Conservation (phyloP, 1,140 invertebrate genomes). For the Drosophila equinoxialis region DNA sequence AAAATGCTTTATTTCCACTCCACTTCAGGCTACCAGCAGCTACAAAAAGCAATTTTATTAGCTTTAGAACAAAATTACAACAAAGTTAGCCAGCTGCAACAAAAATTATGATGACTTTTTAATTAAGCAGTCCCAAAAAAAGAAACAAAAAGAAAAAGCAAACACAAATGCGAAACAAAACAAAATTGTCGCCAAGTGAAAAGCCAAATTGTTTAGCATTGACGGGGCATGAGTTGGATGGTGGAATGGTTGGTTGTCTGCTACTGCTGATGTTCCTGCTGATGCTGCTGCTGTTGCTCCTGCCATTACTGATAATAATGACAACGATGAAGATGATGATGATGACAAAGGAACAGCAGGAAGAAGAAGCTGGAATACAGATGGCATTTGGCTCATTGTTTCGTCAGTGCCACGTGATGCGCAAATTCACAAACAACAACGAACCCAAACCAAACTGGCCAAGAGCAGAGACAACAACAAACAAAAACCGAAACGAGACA, state of each 20-base stretch:
- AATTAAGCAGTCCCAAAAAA: conserved; percentile 66
- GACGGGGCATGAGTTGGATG: conserved; percentile 34
- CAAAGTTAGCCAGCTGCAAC: conserved; percentile 74
- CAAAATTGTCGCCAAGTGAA: conserved; percentile 66
- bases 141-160: conserved; percentile 31
- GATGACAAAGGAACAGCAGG: conserved; percentile 34
- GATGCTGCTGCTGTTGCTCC: neutral
- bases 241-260: neutral
- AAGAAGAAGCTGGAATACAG: conserved; percentile 34
- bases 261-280: neutral
- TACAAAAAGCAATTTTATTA: conserved; percentile 81
- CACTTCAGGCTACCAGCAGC: conserved; percentile 30
- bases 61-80: conserved; percentile 77
- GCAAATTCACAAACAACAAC: conserved; percentile 73
- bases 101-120: conserved; percentile 80
- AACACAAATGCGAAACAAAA: conserved; percentile 26
- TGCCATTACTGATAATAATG: neutral
- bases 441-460: conserved; percentile 51
- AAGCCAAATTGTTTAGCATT: conserved; percentile 61
- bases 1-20: conserved; percentile 80
- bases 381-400: conserved; percentile 71
- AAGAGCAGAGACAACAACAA: conserved; percentile 58
- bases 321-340: conserved; percentile 23
- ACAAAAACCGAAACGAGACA: conserved; percentile 4
- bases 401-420: conserved; percentile 71